These are phyloP conservation scores for Bombyx huttoni DNA, from an alignment of 2,888 invertebrate genomes.

Conservation along the genomic window DNA sequence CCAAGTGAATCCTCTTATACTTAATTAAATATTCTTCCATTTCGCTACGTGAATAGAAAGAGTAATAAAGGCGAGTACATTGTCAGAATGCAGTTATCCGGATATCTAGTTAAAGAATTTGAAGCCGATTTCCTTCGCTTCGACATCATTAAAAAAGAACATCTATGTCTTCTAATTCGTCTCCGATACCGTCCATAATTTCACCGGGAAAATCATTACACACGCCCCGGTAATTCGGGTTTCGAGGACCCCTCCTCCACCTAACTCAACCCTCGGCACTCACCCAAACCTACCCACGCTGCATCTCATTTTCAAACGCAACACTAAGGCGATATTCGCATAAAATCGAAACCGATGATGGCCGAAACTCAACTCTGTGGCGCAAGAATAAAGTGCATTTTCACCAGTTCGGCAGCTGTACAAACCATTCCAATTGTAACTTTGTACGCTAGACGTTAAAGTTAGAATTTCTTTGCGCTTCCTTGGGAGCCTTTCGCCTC, in stretches of 20 bases:
- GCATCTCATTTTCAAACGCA: slow-evolving; percentile 71
- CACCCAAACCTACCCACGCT: slow-evolving; percentile 31
- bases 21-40: too few relatives aligned
- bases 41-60: too few relatives aligned
- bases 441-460: slow-evolving; percentile 44
- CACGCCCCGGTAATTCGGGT: slow-evolving; percentile 70
- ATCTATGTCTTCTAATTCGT: slow-evolving; percentile 38
- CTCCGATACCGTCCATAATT: slow-evolving; percentile 65
- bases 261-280: slow-evolving; percentile 11
- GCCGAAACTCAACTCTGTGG: slow-evolving; percentile 42
- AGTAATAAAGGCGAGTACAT: too few relatives aligned
- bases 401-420: slow-evolving; percentile 9
- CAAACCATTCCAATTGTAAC: slow-evolving; percentile 48
- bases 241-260: slow-evolving; percentile 44
- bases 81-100: too few relatives aligned
- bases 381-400: slow-evolving; percentile 28
- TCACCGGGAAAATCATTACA: slow-evolving; percentile 71
- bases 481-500: slow-evolving; percentile 29
- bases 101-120: too few relatives aligned
- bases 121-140: too few relatives aligned
- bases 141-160: too few relatives aligned
- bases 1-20: too few relatives aligned
- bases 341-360: slow-evolving; percentile 22
- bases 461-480: slow-evolving; percentile 53
- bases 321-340: slow-evolving; percentile 48